Percentiles rank a stretch among this genome's conserved stretches.
Evolutionary conservation across 2,113 vertebrate species (phyloP).

Genomic region (Zosterops pallidus): DNA sequence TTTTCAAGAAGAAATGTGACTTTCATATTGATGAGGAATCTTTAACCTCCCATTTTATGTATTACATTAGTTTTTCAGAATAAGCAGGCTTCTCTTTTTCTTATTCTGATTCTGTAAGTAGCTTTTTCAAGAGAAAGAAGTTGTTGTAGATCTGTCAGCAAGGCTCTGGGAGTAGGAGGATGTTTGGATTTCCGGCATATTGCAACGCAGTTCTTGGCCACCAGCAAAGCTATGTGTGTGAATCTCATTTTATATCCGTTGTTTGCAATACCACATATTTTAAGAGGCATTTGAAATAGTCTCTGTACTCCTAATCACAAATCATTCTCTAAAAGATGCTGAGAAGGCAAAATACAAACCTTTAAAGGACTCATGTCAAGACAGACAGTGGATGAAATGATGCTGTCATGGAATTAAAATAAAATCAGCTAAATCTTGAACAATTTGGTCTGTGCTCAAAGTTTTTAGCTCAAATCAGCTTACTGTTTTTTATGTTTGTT

Average conservation of each 20-base stretch:
- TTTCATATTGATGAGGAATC: background rate
- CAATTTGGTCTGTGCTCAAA: background rate
- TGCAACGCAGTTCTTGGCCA: slow-evolving; percentile 69
- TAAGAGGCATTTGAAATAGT: slow-evolving; percentile 48
- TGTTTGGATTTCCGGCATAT: slow-evolving; percentile 74
- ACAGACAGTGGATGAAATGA: background rate
- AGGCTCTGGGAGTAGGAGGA: slow-evolving; percentile 69
- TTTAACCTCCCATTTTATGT: slow-evolving; percentile 2
- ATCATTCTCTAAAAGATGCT: background rate
- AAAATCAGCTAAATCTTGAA: background rate
- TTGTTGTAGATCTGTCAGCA: slow-evolving; percentile 71
- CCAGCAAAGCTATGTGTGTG: slow-evolving; percentile 69
- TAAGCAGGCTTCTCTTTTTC: slow-evolving; percentile 30
- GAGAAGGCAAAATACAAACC: background rate
- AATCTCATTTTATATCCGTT: slow-evolving; percentile 67
- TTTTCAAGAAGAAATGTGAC: background rate
- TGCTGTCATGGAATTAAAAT: background rate
- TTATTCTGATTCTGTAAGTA: slow-evolving; percentile 49
- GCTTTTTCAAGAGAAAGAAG: slow-evolving; percentile 65
- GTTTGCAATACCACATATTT: slow-evolving; percentile 60
- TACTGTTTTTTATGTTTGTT: background rate
- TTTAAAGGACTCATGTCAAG: background rate
- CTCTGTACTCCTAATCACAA: slow-evolving; percentile 37
- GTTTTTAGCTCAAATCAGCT: background rate
- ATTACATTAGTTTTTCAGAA: slow-evolving; percentile 21